Evolutionary conservation across 2,113 vertebrate species (phyloP), one percentile per base, ranked within the genome.

Genomic region (Malurus melanocephalus): DNA sequence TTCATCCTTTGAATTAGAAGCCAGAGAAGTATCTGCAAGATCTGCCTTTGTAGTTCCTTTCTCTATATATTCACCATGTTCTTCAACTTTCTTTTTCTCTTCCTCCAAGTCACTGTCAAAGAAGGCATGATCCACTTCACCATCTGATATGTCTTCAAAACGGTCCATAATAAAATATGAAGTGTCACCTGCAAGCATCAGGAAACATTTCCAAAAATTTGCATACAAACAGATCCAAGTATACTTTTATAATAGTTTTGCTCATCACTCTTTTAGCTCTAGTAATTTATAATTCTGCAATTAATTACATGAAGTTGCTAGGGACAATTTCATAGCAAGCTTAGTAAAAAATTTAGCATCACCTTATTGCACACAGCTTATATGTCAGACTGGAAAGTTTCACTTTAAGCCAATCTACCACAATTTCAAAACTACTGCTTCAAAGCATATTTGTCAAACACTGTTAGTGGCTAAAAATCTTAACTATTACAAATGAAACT

Each of bases 121-220:
- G 95, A 99, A 99, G 13, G 99, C 97, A 88, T 99, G 99, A 95
- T 99, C 99, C 68, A 99, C 99, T 95, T 99, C 99, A 68, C 96
- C 98, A 49, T 99, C 98, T 46, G 98, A 97, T n/a, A 97, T 17
- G 62, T 97, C 97, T 84, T 90, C 96, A 88, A 97, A 98, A 5
- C 0, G 94, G 87, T 98, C 97, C 99, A 99, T 99, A 90, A 30
- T 20, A 69, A 96, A 91, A 81, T 67, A 79, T 0, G 26, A 82
- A 83, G 45, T 20, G 45, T 13, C 20, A 18, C 87, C 90, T 82
- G 89, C 43, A 95, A 90, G 45, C 43, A 82, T 24, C 49, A 94
- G 40, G 92, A 91, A 86, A 80, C 23, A 67, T 87, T 93, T 94
- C 38, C 51, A 87, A 76, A 85, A 13, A 62, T 84, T 55, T 88